phyloP scores from a whole-genome alignment of 2,113 vertebrate genomes.

The Microcebus tavaratra region DNA sequence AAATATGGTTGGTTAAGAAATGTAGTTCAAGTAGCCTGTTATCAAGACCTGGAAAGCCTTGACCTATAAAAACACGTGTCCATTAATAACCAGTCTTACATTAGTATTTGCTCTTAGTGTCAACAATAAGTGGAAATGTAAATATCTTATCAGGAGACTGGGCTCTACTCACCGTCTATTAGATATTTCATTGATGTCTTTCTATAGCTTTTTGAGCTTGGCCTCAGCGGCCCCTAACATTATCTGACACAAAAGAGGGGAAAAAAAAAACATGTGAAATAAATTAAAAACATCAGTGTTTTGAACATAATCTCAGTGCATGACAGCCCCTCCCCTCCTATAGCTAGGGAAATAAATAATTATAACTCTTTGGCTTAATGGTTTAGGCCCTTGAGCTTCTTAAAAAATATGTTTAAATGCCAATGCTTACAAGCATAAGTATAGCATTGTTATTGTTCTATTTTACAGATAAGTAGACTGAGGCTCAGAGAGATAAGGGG shows the following conservation, averaged over 20 bases:
- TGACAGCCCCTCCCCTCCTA: not conserved
- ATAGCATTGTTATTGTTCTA: not conserved
- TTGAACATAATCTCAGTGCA: not conserved
- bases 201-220: constrained; percentile 8
- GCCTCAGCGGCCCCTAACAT: not conserved
- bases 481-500: not conserved
- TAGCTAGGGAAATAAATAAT: not conserved
- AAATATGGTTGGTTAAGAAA: not conserved
- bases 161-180: not conserved
- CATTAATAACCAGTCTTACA: constrained; percentile 11
- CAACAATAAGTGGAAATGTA: constrained; percentile 79
- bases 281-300: not conserved
- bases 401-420: not conserved
- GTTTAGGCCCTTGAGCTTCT: not conserved
- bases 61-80: not conserved
- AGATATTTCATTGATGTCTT: not conserved
- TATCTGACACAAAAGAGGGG: not conserved
- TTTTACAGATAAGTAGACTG: not conserved
- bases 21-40: constrained; percentile 9
- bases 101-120: constrained; percentile 58
- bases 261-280: not conserved
- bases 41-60: constrained; percentile 50
- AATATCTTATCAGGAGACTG: constrained; percentile 75
- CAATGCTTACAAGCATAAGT: not conserved
- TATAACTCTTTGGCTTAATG: not conserved